phyloP scores from a whole-genome alignment of 2,797 vertebrate species.

The Coluber constrictor region DNA sequence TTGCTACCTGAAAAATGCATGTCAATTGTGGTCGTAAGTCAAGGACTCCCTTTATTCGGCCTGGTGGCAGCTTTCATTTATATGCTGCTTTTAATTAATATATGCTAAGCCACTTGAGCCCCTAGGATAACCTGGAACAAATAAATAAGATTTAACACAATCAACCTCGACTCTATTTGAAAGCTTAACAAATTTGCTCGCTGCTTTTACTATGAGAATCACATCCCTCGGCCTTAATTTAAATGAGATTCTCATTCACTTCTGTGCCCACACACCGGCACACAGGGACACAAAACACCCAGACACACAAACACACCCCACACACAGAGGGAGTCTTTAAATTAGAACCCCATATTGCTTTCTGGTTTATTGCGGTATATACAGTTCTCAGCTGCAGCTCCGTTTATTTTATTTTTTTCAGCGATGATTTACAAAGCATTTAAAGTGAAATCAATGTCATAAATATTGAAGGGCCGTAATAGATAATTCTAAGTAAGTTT shows the following conservation, averaged over 20 bases:
- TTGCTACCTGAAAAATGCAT: background rate
- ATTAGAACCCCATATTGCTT: conserved; percentile 62
- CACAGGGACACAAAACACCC: background rate
- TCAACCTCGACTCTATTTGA: background rate
- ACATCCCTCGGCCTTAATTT: conserved; percentile 7
- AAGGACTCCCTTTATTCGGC: background rate
- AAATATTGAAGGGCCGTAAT: conserved; percentile 65
- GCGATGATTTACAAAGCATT: conserved; percentile 71
- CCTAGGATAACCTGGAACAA: background rate
- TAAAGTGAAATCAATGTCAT: conserved; percentile 68
- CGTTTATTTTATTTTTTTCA: conserved; percentile 63
- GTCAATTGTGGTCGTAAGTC: background rate
- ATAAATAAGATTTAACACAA: conserved; percentile 23
- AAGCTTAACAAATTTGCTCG: conserved; percentile 20
- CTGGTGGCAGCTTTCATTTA: background rate
- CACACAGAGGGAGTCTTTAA: conserved; percentile 29
- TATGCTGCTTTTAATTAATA: conserved; percentile 17
- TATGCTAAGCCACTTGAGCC: conserved; percentile 5
- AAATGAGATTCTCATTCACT: conserved; percentile 3
- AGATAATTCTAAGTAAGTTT: conserved; percentile 68
- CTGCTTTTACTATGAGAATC: background rate
- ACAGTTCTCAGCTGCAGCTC: conserved; percentile 68
- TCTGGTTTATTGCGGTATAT: conserved; percentile 66
- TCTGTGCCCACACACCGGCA: background rate
- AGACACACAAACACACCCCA: background rate